Evolutionary conservation across 23 tunicate genomes (phyloP).

Genomic region (Halocynthia roretzi): DNA sequence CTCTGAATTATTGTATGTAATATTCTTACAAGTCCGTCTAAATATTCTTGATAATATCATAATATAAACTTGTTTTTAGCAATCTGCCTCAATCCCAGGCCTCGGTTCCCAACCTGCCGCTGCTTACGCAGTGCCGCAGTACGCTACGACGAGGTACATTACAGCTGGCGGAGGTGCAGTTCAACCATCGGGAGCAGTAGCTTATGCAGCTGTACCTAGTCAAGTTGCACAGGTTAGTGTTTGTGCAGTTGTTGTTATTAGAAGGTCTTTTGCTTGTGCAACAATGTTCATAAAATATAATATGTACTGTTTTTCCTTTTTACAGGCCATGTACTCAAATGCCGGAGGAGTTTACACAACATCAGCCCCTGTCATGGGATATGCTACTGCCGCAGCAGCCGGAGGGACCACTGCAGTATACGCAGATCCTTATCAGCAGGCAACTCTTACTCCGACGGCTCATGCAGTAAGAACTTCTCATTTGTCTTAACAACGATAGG

Average conservation of each 20-base stretch:
- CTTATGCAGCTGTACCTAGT: conserved; percentile 21
- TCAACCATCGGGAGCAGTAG: conserved; percentile 17
- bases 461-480: conserved; percentile 42
- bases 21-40: no score
- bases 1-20: not conserved
- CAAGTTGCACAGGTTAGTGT: conserved; percentile 20
- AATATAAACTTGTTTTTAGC: not conserved
- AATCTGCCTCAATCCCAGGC: conserved; percentile 18
- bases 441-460: conserved; percentile 71
- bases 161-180: conserved; percentile 40
- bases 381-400: conserved; percentile 19
- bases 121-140: conserved; percentile 56
- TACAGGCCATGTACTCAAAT: conserved; percentile 25
- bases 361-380: not conserved
- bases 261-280: not conserved
- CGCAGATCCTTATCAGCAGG: conserved; percentile 90
- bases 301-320: not conserved
- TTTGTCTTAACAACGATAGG: not conserved
- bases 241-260: not conserved
- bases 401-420: conserved; percentile 1
- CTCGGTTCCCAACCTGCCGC: conserved; percentile 53
- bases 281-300: not conserved
- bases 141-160: conserved; percentile 54
- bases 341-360: conserved; percentile 20
- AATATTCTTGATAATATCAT: no score